Base-by-base conservation (phyloP, 2,888 invertebrate genomes). In the Tanypteryx hageni region DNA sequence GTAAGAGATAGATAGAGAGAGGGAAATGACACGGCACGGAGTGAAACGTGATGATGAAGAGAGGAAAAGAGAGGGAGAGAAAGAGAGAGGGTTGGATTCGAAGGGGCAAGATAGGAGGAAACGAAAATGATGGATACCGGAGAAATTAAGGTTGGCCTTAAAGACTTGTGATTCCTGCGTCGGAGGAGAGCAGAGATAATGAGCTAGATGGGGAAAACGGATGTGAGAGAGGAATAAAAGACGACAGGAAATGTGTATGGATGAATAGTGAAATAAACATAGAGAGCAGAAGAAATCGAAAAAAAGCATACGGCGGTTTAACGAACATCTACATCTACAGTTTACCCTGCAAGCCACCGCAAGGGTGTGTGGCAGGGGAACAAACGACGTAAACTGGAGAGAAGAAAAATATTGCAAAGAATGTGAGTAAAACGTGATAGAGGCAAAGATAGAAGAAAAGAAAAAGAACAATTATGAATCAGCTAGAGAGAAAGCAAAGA, bases 11-110 rank as follows among this genome's bases (percentile, higher is more conserved):
- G 5, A 44, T 1, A 76, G 76, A 76, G 27, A 27, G 76, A 76
- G 76, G 76, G n/a, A 76, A 76, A 76, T 76, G 76, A 76, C 76
- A 76, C 76, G 61, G 61, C 59, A 14, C 82, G 14, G 82, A 27
- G 81, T 16, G 44, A 27, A 64, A 18, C 31, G 82, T 16, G 9
- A 5, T 31, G 86, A 61, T 27, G 61, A 61, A 59, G 14, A 14
- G 22, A 18, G 16, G 61, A 16, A 9, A 86, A 59, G 59, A 14
- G 83, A 14, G n/a, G 61, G 61, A 13, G 61, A 56, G 61, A 4
- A 7, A 31, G 27, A 27, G 59, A 86, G 76, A 14, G 11, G 64
- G 64, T 16, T 13, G 64, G n/a, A 22, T 27, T 82, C 31, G 8
- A 82, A 56, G 83, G 44, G 7, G 56, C n/a, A 16, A 14, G 83